Conservation (phyloP, 2,888 invertebrate genomes). For the Pilophorus perplexus region DNA sequence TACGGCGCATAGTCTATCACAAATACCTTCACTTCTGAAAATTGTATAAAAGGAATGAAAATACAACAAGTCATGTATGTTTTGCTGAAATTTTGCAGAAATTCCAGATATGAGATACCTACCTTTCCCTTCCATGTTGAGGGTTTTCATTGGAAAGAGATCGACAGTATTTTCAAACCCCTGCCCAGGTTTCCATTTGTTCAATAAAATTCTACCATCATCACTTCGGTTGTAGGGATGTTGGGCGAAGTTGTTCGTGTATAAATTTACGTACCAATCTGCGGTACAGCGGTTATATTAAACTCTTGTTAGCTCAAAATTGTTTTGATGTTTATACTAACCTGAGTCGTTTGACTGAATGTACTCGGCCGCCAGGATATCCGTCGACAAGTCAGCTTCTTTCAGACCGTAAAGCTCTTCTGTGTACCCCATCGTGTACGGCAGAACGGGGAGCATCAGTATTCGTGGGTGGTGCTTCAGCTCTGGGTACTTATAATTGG, state of each 20-base stretch:
- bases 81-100: no score
- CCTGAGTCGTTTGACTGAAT: neutral
- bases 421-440: neutral
- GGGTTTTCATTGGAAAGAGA: slow-evolving; percentile 57
- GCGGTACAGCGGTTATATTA: no score
- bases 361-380: slow-evolving; percentile 38
- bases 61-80: no score
- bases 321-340: neutral
- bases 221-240: slow-evolving; percentile 5
- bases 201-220: slow-evolving; percentile 26
- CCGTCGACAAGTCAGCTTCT: slow-evolving; percentile 23
- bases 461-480: slow-evolving; percentile 42
- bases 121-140: slow-evolving; percentile 55
- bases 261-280: slow-evolving; percentile 32
- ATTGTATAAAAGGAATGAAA: no score
- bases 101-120: no score
- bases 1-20: slow-evolving; percentile 61
- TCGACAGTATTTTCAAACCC: slow-evolving; percentile 46
- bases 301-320: no score
- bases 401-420: slow-evolving; percentile 23
- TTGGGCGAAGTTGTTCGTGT: slow-evolving; percentile 37
- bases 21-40: slow-evolving; percentile 57
- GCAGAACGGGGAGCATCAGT: slow-evolving; percentile 38
- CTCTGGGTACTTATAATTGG: slow-evolving; percentile 23
- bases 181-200: slow-evolving; percentile 28